Evolutionary conservation across 1,140 invertebrate species (phyloP).

Genomic region (Cylas formicarius): DNA sequence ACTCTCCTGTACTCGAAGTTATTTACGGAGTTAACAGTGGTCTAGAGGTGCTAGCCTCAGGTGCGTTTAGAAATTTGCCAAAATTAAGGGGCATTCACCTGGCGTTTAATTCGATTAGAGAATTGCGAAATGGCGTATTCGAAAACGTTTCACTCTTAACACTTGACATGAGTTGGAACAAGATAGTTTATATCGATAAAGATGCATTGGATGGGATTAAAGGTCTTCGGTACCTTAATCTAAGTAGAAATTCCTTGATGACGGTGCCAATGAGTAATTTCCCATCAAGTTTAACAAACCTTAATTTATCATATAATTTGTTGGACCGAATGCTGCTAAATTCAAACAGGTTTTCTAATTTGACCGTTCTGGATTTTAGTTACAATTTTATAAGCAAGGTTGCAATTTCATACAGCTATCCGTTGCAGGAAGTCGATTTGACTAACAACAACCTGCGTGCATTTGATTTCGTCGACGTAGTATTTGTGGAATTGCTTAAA

Average conservation of each 20-base stretch:
- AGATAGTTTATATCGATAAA: conserved; percentile 2
- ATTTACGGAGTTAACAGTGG: conserved; percentile 10
- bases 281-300: background rate
- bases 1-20: background rate
- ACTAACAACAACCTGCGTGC: background rate
- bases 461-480: conserved; percentile 2
- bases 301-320: conserved; percentile 4
- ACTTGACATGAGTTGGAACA: conserved; percentile 11
- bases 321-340: conserved; percentile 2
- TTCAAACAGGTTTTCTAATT: conserved; percentile 1
- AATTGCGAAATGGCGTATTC: conserved; percentile 2
- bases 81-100: conserved; percentile 6
- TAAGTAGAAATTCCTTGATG: conserved; percentile 4
- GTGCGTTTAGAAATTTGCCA: conserved; percentile 2
- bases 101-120: background rate
- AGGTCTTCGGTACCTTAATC: background rate
- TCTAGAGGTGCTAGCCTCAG: conserved; percentile 2
- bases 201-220: conserved; percentile 1
- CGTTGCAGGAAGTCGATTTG: conserved; percentile 1
- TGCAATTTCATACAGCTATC: conserved; percentile 4
- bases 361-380: background rate
- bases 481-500: background rate
- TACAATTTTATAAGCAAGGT: conserved; percentile 3
- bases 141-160: conserved; percentile 4
- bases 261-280: background rate